Evolutionary conservation across 2,113 vertebrate genomes (phyloP), one percentile per base, ranked within the genome.

Genomic region (Ophthalmolycus amberensis): DNA sequence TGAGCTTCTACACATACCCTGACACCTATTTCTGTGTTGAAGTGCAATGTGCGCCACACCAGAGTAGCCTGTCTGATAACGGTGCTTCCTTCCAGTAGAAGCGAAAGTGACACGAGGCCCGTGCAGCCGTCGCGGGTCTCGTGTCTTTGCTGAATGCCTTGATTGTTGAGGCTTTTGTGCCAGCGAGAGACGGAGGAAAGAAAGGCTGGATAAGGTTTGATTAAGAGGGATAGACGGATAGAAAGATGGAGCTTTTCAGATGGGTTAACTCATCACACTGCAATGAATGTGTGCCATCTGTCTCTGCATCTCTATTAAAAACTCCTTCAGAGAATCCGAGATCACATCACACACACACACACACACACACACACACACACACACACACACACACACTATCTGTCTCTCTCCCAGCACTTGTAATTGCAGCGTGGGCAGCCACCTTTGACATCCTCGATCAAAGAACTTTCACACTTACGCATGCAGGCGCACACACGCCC

Each of bases 341-440:
- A 83, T 85, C 84, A 75, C 84, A 83, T 83, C 77, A 77, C 74
- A 46, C 75, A 66, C 75, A 79, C 64, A 77, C 88, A 82, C 77
- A 82, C 79, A 82, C 64, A 50, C 65, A 46, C 75, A 66, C 75
- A 79, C 64, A 77, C 88, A 82, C 77, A 82, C 79, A 82, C 64
- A 50, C 65, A 68, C 72, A 83, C 76, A 79, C 79, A 79, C 63
- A 59, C 68, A 73, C 71, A 81, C 32, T 32, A 3, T 3, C 32
- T 32, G 3, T 32, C 32, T 32, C 75, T 85, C 76, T 73, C 59
- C 37, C 71, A 40, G 70, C 87, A 85, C 80, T 68, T 82, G 52
- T 93, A 93, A 93, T 93, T 93, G 89, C 80, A 80, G 89, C 59
- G 92, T 94, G 80, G 91, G 86, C 68, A 68, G 85, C 75, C 84